Evolutionary conservation across 2,113 vertebrate genomes (phyloP), one percentile per base, ranked within the genome.

Genomic region (Nesogale talazaci): DNA sequence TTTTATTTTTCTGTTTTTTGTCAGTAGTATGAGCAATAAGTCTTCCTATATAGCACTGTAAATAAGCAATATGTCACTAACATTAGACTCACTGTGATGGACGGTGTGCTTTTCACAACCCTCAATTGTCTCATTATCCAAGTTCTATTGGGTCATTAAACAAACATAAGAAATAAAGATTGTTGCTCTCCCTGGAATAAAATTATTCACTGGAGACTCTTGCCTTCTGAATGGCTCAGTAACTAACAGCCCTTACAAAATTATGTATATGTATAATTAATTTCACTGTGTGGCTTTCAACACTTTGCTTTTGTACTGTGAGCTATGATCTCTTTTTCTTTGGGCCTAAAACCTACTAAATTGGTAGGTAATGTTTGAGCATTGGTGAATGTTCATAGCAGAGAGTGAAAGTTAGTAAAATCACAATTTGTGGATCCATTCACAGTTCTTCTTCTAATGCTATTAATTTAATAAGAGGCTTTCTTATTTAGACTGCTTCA

Each of bases 91-190:
- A 29, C 16, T 9, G 3, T 57, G 88, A 91, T 86, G 72, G 84
- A 31, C 1, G 29, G 59, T n/a, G 3, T 46, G 83, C 90, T 1
- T 83, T 40, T 61, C 2, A 59, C 40, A 93, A 34, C 52, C 27
- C 83, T 88, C 46, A 83, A 4, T 63, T 86, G 83, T n/a, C 22
- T 96, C 19, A 59, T 88, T 95, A 81, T 23, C 91, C 27, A 94
- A 93, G 74, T 91, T 89, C 42, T 94, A 46, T 46, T 82, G 19
- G 0, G 0, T 19, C 93, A 88, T 96, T 96, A 92, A 95, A 88
- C 67, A 92, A 92, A 94, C 74, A 86, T 70, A 83, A 78, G 59
- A 77, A 92, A 95, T 91, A 72, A 89, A 2, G 46, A 14, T 56
- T 59, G 3, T 91, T 38, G 3, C 11, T 94, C 1, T 72, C 19